phyloP scores from a whole-genome alignment of 2,888 invertebrate species.

The Blera fallax region DNA sequence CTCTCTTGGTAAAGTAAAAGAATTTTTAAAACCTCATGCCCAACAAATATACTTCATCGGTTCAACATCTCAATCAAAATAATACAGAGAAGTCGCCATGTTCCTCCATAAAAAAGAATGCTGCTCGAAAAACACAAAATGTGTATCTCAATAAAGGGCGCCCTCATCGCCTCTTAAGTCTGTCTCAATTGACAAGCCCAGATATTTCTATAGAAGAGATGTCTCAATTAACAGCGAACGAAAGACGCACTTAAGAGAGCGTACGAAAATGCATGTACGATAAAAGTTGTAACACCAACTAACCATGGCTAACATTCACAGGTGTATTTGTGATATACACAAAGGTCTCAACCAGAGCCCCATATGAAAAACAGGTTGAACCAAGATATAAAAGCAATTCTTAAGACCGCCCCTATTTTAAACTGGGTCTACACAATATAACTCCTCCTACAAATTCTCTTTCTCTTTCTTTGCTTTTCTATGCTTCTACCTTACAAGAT shows the following conservation, averaged over 20 bases:
- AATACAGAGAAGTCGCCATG: slow-evolving; percentile 27
- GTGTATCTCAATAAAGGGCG: slow-evolving; percentile 63
- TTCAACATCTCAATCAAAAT: slow-evolving; percentile 49
- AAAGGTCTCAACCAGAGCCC: not conserved
- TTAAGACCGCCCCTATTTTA: slow-evolving; percentile 46
- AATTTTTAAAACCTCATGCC: slow-evolving; percentile 14
- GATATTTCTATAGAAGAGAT: slow-evolving; percentile 61
- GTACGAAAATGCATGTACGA: slow-evolving; percentile 33
- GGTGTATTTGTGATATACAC: slow-evolving; percentile 43
- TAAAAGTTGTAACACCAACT: slow-evolving; percentile 36
- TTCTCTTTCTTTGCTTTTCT: slow-evolving; percentile 11
- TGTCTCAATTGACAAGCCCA: slow-evolving; percentile 66
- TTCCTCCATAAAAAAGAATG: slow-evolving; percentile 16
- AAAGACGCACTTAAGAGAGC: slow-evolving; percentile 52
- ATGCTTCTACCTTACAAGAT: not conserved
- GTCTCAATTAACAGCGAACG: slow-evolving; percentile 60
- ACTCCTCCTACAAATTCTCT: slow-evolving; percentile 19
- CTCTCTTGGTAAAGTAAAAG: not conserved
- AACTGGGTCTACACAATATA: slow-evolving; percentile 8
- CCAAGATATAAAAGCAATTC: not conserved
- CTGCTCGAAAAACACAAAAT: slow-evolving; percentile 32
- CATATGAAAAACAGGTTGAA: slow-evolving; percentile 37
- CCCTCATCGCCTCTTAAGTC: slow-evolving; percentile 65
- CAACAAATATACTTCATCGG: slow-evolving; percentile 34
- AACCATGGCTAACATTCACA: slow-evolving; percentile 3